Evolutionary conservation across 1,140 invertebrate species (phyloP).

Genomic region (Apis mellifera): DNA sequence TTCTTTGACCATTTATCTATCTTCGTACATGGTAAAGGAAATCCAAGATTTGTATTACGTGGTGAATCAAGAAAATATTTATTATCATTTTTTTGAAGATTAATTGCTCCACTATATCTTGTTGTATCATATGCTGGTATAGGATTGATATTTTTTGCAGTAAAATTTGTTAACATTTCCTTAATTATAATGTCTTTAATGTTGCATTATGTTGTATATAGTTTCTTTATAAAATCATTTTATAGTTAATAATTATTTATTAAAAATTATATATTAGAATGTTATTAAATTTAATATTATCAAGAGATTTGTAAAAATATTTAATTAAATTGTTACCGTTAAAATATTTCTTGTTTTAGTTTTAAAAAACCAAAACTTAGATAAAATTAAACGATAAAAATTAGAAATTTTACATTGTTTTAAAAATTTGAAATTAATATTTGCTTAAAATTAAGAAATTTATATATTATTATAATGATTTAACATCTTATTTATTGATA

Average conservation of each 20-base stretch:
- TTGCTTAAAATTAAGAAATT: not conserved
- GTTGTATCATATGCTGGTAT: slow-evolving; percentile 15
- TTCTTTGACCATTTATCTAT: not conserved
- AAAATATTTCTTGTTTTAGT: not conserved
- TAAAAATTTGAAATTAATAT: not conserved
- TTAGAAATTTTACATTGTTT: not conserved
- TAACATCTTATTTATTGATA: too few species aligned
- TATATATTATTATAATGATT: not conserved
- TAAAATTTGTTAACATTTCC: not conserved
- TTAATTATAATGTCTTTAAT: not conserved
- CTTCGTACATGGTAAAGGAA: not conserved
- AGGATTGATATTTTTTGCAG: not conserved
- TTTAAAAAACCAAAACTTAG: not conserved
- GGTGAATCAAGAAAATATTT: not conserved
- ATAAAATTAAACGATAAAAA: not conserved
- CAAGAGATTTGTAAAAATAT: too few species aligned
- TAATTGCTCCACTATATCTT: not conserved
- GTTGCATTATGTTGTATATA: not conserved
- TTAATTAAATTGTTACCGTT: too few species aligned
- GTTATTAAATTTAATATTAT: not conserved
- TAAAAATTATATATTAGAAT: not conserved
- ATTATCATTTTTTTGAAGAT: not conserved
- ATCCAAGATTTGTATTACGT: not conserved
- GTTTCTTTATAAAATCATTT: not conserved
- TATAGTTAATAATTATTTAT: not conserved